These are phyloP conservation scores for Parnassius mnemosyne DNA, from an alignment of 2,888 invertebrate species.

Conservation along the genomic window DNA sequence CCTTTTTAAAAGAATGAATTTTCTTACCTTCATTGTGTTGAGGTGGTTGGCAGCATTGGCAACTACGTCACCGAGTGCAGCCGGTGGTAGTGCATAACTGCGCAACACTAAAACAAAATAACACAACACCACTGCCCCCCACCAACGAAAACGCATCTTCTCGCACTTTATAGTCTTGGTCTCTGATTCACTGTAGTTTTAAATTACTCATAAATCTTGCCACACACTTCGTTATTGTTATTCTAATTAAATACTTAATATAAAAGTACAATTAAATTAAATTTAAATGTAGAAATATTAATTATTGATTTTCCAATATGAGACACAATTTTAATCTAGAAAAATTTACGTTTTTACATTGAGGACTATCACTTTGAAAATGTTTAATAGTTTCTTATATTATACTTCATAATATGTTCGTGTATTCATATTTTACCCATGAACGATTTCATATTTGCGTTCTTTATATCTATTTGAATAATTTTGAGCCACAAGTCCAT, in stretches of 20 bases:
- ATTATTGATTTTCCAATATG: no score
- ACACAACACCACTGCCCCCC: constrained; percentile 54
- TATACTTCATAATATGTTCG: no score
- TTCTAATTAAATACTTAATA: neutral
- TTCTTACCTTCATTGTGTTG: constrained; percentile 75
- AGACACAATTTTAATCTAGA: neutral
- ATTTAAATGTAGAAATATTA: no score
- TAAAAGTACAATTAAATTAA: neutral
- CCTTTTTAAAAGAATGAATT: neutral
- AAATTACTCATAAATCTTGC: constrained; percentile 1
- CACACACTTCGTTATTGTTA: neutral
- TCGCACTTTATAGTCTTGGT: constrained; percentile 8
- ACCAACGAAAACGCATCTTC: constrained; percentile 58
- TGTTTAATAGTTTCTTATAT: no score
- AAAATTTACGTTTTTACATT: neutral
- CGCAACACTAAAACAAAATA: constrained; percentile 54
- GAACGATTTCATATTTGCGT: no score
- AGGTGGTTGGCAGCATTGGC: constrained; percentile 73
- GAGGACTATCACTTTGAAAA: neutral
- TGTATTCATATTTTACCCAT: no score
- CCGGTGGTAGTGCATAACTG: constrained; percentile 66
- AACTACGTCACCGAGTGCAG: constrained; percentile 73
- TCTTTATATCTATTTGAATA: no score
- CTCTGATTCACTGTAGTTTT: constrained; percentile 11
- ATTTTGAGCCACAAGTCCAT: no score